Conservation (phyloP, 2,113 vertebrate species). For the Entelurus aequoreus region DNA sequence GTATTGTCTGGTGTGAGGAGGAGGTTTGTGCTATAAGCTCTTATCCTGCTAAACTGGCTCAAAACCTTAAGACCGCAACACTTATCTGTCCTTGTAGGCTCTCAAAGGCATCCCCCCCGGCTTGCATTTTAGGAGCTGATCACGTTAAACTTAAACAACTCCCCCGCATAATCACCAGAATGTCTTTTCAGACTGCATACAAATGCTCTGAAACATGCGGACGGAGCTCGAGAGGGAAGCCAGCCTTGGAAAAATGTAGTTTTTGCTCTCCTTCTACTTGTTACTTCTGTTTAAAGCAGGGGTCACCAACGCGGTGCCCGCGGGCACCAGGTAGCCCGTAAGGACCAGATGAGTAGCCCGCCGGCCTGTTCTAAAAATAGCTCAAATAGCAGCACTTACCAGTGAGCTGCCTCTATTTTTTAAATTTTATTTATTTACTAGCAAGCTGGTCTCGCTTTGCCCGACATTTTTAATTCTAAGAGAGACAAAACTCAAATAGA, state of each 20-base stretch:
- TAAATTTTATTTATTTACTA: too few species aligned
- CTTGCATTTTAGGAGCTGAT: conserved; percentile 19
- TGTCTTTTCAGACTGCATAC: conserved; percentile 56
- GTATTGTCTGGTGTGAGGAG: conserved; percentile 22
- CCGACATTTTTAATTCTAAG: too few species aligned
- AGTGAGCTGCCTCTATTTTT: too few species aligned
- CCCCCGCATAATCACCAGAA: conserved; percentile 54
- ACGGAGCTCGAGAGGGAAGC: conserved; percentile 49
- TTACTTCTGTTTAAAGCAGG: too few species aligned
- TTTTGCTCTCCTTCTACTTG: not conserved
- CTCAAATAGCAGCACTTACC: too few species aligned
- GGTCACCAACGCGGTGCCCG: too few species aligned
- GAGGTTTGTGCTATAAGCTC: not conserved
- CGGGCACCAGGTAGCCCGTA: too few species aligned
- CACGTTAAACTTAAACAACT: conserved; percentile 38
- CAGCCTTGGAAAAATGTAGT: conserved; percentile 24
- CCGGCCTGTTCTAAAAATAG: too few species aligned
- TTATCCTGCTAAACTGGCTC: conserved; percentile 31
- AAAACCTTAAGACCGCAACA: conserved; percentile 30
- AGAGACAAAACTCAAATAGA: too few species aligned
- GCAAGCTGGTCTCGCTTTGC: too few species aligned
- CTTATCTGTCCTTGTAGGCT: conserved; percentile 24
- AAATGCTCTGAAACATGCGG: conserved; percentile 47
- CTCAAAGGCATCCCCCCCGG: conserved; percentile 10
- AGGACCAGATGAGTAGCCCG: too few species aligned